phyloP scores from a whole-genome alignment of 2,888 invertebrate species.

The Encarsia formosa region DNA sequence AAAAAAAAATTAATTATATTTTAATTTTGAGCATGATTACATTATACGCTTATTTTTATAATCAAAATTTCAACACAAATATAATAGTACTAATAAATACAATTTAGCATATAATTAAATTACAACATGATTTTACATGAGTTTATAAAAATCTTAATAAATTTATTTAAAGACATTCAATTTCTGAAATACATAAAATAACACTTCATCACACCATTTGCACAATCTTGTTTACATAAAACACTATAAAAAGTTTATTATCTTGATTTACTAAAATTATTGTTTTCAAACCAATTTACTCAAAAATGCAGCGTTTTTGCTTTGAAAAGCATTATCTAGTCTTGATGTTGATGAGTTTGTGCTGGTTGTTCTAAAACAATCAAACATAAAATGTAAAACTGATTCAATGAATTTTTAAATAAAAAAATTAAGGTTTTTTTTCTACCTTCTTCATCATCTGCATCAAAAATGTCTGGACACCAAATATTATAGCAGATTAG shows the following conservation, averaged over 20 bases:
- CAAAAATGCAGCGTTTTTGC: constrained; percentile 9
- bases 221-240: constrained; percentile 14
- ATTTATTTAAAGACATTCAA: no score
- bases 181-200: no score
- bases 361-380: constrained; percentile 35
- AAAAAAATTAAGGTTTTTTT: not conserved
- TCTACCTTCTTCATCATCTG: constrained; percentile 68
- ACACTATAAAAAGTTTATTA: constrained; percentile 12
- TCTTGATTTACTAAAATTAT: constrained; percentile 10
- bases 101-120: no score
- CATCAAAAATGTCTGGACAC: constrained; percentile 92
- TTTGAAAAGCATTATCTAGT: constrained; percentile 32
- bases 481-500: constrained; percentile 88
- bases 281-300: constrained; percentile 22
- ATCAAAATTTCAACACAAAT: no score
- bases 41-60: no score
- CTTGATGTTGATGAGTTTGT: constrained; percentile 46
- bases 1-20: no score
- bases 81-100: no score
- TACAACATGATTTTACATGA: no score
- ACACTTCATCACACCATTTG: constrained; percentile 15
- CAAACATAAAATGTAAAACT: constrained; percentile 13
- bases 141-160: constrained; percentile 18
- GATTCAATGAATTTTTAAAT: constrained; percentile 3
- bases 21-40: no score